Base-by-base conservation (phyloP, 2,113 vertebrate genomes). In the Stegastes partitus region DNA sequence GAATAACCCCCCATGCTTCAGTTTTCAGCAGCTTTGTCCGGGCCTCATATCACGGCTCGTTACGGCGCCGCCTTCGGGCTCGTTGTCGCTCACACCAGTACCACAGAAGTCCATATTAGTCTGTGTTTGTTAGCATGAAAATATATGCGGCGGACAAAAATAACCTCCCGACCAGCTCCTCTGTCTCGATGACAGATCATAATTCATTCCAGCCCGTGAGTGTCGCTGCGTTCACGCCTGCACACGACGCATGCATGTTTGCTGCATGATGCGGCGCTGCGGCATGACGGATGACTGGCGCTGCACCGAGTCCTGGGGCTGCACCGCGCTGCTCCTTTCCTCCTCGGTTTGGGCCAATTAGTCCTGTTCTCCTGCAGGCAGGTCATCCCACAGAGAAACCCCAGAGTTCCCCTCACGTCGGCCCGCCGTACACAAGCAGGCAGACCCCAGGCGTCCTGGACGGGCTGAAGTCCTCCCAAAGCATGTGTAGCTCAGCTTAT, bases 301-400 rank as follows among this genome's bases (percentile, higher is more conserved):
- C 86, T 83, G 86, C 83, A 44, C 70, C 4, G 83, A 77, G 85
- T 90, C 89, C 87, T 88, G 26, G 1, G 81, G 84, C 86, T 75
- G 75, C 77, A 62, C 76, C 76, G 14, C 34, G 28, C 71, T 47
- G 68, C 77, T 74, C 66, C 81, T 81, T 79, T 70, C 77, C 85
- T 79, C 70, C 71, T 51, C 61, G 70, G 42, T 86, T 59, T 77
- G 81, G 85, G 84, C 88, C 91, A 92, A 93, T 92, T 92, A 93
- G 87, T 86, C 47, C 51, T 68, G 67, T 79, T 88, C 83, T 83
- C 85, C 85, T 83, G 51, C 86, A 78, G 88, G 67, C 64, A 45
- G 83, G 79, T 85, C 87, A 85, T 84, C 76, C 74, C 76, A 57
- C 58, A 10, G n/a, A n/a, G n/a, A n/a, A n/a, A n/a, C n/a, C n/a